A percentile compares a stretch with the other conserved stretches of the same genome.
Conservation (phyloP, 2,888 invertebrate genomes). For the Leptogaster cylindrica region DNA sequence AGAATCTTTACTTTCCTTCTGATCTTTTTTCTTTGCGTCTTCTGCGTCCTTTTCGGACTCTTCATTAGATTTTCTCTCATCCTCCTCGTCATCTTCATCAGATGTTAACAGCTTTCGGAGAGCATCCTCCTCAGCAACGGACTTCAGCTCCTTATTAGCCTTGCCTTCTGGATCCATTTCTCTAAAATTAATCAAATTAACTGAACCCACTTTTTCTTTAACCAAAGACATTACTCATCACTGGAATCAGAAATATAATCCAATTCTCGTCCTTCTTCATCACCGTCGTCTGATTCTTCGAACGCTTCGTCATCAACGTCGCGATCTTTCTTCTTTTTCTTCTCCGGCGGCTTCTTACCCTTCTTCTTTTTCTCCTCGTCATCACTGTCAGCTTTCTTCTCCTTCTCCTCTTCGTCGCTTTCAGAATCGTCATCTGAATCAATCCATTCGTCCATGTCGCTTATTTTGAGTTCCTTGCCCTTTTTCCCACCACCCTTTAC, state of each 20-base stretch:
- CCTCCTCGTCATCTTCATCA: slow-evolving; percentile 86
- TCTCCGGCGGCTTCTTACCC: slow-evolving; percentile 65
- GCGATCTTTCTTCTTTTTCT: slow-evolving; percentile 77
- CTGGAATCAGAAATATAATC: slow-evolving; percentile 94
- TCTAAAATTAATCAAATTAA: slow-evolving; percentile 54
- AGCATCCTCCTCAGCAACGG: slow-evolving; percentile 90
- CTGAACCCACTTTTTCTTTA: not conserved
- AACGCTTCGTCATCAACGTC: slow-evolving; percentile 87
- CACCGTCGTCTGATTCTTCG: slow-evolving; percentile 97
- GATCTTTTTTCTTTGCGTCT: slow-evolving; percentile 75
- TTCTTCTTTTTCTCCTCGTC: slow-evolving; percentile 71
- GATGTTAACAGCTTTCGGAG: slow-evolving; percentile 84
- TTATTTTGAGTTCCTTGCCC: slow-evolving; percentile 77
- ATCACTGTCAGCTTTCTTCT: slow-evolving; percentile 67
- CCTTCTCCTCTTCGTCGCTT: slow-evolving; percentile 72
- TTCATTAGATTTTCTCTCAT: slow-evolving; percentile 78
- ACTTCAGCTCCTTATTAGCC: slow-evolving; percentile 81
- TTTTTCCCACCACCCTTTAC: slow-evolving; percentile 65
- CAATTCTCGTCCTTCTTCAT: slow-evolving; percentile 92
- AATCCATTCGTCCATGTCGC: slow-evolving; percentile 95
- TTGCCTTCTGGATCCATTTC: slow-evolving; percentile 76
- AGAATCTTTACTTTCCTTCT: slow-evolving; percentile 64
- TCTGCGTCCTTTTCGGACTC: slow-evolving; percentile 77
- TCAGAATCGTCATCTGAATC: slow-evolving; percentile 80
- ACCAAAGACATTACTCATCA: slow-evolving; percentile 65